Percentiles rank a stretch among this genome's conserved stretches.
Evolutionary conservation across 2,888 invertebrate genomes (phyloP).

Genomic region (Marronus borbonicus): DNA sequence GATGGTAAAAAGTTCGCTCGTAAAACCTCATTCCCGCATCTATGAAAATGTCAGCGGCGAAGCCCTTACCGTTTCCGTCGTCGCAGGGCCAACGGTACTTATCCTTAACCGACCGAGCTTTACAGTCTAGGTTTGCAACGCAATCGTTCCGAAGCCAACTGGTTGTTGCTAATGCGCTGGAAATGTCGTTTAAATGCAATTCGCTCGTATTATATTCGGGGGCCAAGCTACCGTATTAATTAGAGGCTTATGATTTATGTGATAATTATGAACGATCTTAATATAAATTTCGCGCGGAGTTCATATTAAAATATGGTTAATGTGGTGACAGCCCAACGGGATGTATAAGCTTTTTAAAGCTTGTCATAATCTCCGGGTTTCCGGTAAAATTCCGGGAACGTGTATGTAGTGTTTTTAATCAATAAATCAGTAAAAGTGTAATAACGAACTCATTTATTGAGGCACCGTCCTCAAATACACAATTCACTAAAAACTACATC

Average conservation of each 20-base stretch:
- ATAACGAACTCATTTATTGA: too few species aligned
- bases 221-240: neutral
- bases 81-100: slow-evolving; percentile 2
- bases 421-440: neutral
- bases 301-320: too few species aligned
- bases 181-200: slow-evolving; percentile 26
- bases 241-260: neutral
- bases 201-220: neutral
- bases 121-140: slow-evolving; percentile 24
- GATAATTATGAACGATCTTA: neutral
- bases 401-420: too few species aligned
- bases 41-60: slow-evolving; percentile 32
- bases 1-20: slow-evolving; percentile 38
- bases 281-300: too few species aligned
- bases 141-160: slow-evolving; percentile 13
- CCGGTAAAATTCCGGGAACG: too few species aligned
- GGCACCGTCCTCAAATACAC: too few species aligned
- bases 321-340: too few species aligned
- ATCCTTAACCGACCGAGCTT: slow-evolving; percentile 35
- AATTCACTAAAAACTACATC: too few species aligned
- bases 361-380: too few species aligned
- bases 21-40: slow-evolving; percentile 32
- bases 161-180: slow-evolving; percentile 6
- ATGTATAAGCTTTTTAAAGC: too few species aligned
- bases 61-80: neutral